A percentile compares a stretch with the other conserved stretches of the same genome.
These are phyloP conservation scores for Drosophila buzzatii DNA, from an alignment of 2,888 invertebrate species.

Conservation along the genomic window DNA sequence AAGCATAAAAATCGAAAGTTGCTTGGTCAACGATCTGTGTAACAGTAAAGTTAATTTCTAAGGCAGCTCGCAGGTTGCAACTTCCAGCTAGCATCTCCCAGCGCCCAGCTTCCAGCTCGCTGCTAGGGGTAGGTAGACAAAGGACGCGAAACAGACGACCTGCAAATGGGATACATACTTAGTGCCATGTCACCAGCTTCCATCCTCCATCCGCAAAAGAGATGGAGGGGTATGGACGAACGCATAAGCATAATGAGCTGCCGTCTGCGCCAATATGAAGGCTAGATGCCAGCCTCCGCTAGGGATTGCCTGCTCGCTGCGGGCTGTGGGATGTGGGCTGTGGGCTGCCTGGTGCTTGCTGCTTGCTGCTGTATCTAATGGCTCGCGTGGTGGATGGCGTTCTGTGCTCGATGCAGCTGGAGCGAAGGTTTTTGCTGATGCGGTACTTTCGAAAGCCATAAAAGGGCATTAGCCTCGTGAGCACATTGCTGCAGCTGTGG, in stretches of 20 bases:
- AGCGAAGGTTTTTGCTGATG: slow-evolving; percentile 59
- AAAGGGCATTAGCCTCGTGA: slow-evolving; percentile 76
- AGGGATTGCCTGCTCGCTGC: slow-evolving; percentile 8
- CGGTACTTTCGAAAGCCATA: slow-evolving; percentile 75
- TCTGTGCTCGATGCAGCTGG: slow-evolving; percentile 10
- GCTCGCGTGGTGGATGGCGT: slow-evolving; percentile 39
- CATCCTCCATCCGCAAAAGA: slow-evolving; percentile 4
- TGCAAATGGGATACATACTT: slow-evolving; percentile 61
- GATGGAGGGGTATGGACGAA: slow-evolving; percentile 5
- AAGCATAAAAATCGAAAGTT: slow-evolving; percentile 43
- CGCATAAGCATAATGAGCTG: slow-evolving; percentile 69
- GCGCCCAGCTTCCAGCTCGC: slow-evolving; percentile 3
- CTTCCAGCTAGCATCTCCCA: background rate
- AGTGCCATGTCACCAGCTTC: slow-evolving; percentile 28
- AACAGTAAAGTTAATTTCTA: slow-evolving; percentile 47
- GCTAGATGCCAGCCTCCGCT: slow-evolving; percentile 17
- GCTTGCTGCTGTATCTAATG: slow-evolving; percentile 61
- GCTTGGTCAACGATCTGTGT: slow-evolving; percentile 48
- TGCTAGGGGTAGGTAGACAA: slow-evolving; percentile 34
- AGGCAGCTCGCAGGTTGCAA: slow-evolving; percentile 24
- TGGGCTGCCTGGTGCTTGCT: slow-evolving; percentile 6
- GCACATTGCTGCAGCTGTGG: slow-evolving; percentile 55
- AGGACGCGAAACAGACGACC: slow-evolving; percentile 30
- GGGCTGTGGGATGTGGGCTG: background rate
- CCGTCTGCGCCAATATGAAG: slow-evolving; percentile 20